Evolutionary conservation across 2,797 vertebrate species (phyloP), one percentile per base, ranked within the genome.

Genomic region (Rhynchonycteris naso): DNA sequence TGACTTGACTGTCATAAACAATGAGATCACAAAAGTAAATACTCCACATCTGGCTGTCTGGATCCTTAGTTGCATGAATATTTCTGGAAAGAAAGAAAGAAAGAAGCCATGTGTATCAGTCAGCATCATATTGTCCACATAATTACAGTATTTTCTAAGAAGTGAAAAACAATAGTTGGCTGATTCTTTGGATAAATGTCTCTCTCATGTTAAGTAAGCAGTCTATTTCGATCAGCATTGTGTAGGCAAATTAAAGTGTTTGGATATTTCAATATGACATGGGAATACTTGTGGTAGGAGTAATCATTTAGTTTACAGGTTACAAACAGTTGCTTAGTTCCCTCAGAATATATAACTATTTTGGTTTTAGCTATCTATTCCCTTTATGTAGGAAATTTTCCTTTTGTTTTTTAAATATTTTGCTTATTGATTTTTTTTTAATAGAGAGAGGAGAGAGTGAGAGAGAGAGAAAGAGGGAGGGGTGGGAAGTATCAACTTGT

Each of bases 11-110:
- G 1, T 95, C 97, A 89, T 96, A 96, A 96, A 96, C 21, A 58
- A 79, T 96, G 96, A 96, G 95, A 94, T 92, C 96, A 96, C 91
- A 86, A 84, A 96, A 97, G 94, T 95, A 95, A 98, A 96, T 74
- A 88, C 74, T 91, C 90, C 96, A 96, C 97, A 98, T 98, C 97
- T 98, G 98, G 97, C 88, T 93, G 94, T 96, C 97, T 83, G 75
- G 83, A 94, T 96, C 92, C 7, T 43, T 82, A 93, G 80, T 83
- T 12, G 26, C 0, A 6, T 38, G 79, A 81, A 84, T 95, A 88
- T 97, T 92, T 95, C 97, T 97, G 97, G 59, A 96, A 94, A 96
- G 96, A 97, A 96, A 93, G 96, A 97, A 96, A 93, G 96, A 97
- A 92, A 93, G 93, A 97, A 97, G 95, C 96, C 96, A 89, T 95